Percentiles rank a stretch among this genome's conserved stretches.
phyloP scores from a whole-genome alignment of 1,140 invertebrate genomes.

The Harlomillsia oculata region DNA sequence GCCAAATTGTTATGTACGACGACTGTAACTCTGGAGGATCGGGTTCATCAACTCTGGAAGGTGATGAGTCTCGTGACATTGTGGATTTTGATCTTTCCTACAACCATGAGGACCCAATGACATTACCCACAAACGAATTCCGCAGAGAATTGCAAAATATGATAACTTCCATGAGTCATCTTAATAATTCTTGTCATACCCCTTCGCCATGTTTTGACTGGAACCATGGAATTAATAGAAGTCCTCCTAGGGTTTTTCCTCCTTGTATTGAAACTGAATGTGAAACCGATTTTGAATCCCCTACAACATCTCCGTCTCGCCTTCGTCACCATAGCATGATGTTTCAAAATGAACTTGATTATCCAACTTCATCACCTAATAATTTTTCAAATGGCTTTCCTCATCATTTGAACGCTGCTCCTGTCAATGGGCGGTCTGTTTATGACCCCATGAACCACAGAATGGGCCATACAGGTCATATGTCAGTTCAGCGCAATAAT shows the following conservation, averaged over 20 bases:
- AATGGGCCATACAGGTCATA: too few species aligned
- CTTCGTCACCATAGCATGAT: conserved; percentile 9
- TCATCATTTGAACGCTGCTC: too few species aligned
- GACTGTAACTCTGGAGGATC: conserved; percentile 19
- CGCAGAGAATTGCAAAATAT: conserved; percentile 26
- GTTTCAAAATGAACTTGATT: too few species aligned
- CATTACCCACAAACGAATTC: conserved; percentile 24
- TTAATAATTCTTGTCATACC: not conserved
- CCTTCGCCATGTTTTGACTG: not conserved
- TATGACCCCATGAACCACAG: not conserved
- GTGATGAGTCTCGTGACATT: conserved; percentile 6
- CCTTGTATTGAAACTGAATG: not conserved
- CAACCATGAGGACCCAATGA: not conserved
- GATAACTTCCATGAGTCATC: conserved; percentile 18
- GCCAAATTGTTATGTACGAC: conserved; percentile 10
- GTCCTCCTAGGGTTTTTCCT: not conserved
- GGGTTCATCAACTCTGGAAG: conserved; percentile 11
- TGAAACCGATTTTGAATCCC: not conserved
- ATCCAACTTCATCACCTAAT: too few species aligned
- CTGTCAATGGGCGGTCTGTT: too few species aligned
- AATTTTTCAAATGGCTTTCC: too few species aligned
- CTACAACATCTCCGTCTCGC: not conserved
- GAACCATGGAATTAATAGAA: not conserved
- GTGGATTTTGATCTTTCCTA: not conserved
- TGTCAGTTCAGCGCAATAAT: conserved; percentile 24